Conservation (phyloP, 2,888 invertebrate species). For the Drosophila meridionalis region DNA sequence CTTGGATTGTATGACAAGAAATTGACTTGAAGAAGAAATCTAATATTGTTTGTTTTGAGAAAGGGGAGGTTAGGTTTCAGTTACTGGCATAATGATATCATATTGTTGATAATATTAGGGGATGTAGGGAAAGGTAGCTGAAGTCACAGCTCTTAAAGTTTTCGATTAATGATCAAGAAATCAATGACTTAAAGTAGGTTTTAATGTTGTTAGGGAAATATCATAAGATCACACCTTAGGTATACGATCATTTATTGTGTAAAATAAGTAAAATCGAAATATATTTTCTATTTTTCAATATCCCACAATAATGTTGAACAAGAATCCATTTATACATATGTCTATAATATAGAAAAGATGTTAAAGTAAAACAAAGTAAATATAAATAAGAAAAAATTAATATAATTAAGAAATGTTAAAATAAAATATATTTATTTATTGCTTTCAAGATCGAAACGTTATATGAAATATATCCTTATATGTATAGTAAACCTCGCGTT, state of each 20-base stretch:
- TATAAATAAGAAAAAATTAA: no score
- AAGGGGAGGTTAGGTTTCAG: neutral
- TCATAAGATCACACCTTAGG: no score
- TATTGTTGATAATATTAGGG: neutral
- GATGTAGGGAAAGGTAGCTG: neutral
- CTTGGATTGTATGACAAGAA: neutral
- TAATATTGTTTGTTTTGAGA: neutral
- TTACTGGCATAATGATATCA: neutral
- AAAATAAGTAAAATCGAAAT: no score
- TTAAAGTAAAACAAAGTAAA: no score
- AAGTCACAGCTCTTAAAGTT: neutral
- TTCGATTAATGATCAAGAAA: neutral
- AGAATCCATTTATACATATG: no score
- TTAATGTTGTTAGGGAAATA: no score
- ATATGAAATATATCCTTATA: neutral
- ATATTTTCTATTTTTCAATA: no score
- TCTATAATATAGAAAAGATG: neutral
- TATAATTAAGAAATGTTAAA: no score
- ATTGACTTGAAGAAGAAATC: neutral
- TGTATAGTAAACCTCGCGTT: slow-evolving; percentile 2
- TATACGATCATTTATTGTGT: no score
- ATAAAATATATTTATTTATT: neutral
- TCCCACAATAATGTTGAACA: no score
- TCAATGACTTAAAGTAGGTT: neutral
- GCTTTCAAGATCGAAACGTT: neutral